Evolutionary conservation across 2,888 invertebrate species (phyloP), one percentile per base, ranked within the genome.

Genomic region (Imbricaverruca yamaguchii): DNA sequence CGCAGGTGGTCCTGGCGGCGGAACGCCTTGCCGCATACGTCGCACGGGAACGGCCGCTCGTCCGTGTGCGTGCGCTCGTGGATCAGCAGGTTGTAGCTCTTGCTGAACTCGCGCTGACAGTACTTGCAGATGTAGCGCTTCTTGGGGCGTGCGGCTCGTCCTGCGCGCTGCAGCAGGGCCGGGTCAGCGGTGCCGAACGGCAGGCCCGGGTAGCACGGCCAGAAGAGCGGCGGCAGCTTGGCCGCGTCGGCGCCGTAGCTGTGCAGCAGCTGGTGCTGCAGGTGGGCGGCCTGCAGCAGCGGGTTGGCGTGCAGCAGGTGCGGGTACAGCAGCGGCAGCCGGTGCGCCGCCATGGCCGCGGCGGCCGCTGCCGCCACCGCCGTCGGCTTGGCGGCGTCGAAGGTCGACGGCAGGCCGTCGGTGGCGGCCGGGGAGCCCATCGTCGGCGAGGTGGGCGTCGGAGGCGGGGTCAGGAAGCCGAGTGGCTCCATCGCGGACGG

Each of bases 51-150:
- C 2, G 90, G 90, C 80, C 90, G 85, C 84, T 90, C 90, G 85
- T 90, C 89, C 39, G 90, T 90, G 85, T 90, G 90, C 10, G 90
- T 90, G 81, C 89, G 84, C 83, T 89, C 89, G 85, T 90, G 90
- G 82, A 90, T 90, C 82, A 89, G 85, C 81, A 90, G 86, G 84
- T 90, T 90, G 87, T 90, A 90, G 8, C 88, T 88, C 85, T 90
- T 90, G 81, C 89, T 89, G 85, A 90, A 90, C 82, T 89, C 88
- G 11, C 90, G 86, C 63, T 87, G 85, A 83, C 90, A 90, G 85
- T 86, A 90, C 80, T 87, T 87, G 85, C 90, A 90, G 82, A 90
- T 89, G 85, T 89, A 89, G 83, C 90, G 88, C 84, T 89, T 89
- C 85, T 88, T 88, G 11, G 87, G 87, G 21, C 88, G 84, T 74